A percentile compares a stretch with the other conserved stretches of the same genome.
Evolutionary conservation across 2,113 vertebrate species (phyloP).

Genomic region (Octodon degus): DNA sequence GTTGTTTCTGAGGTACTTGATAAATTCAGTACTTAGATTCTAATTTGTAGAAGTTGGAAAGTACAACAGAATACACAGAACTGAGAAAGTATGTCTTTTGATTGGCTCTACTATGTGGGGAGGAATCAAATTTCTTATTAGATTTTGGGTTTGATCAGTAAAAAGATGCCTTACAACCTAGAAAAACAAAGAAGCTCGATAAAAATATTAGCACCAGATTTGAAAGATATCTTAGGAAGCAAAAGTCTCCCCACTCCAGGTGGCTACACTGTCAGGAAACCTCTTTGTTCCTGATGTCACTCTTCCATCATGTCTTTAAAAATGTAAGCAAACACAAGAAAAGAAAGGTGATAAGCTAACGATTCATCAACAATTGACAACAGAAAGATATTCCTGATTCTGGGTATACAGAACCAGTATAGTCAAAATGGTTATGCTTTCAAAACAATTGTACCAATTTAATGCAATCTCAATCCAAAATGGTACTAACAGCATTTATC

Average conservation of each 20-base stretch:
- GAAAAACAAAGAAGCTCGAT: background rate
- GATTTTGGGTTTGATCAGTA: background rate
- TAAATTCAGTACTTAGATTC: background rate
- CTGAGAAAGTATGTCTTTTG: constrained; percentile 1
- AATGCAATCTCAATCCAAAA: background rate
- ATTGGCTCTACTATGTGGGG: background rate
- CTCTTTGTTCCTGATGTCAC: background rate
- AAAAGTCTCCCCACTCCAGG: background rate
- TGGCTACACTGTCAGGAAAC: background rate
- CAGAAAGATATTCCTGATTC: background rate
- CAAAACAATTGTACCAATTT: background rate
- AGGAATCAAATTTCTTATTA: background rate
- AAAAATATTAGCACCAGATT: background rate
- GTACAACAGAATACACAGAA: background rate
- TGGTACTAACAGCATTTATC: background rate
- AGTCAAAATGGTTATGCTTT: background rate
- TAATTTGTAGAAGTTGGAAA: background rate
- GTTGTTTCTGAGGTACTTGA: background rate
- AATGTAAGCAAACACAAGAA: background rate
- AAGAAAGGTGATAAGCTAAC: background rate
- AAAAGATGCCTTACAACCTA: background rate
- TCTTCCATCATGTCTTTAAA: background rate
- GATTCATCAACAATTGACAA: background rate
- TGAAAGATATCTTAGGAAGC: background rate
- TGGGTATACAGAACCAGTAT: background rate